These are phyloP conservation scores for Sanderia malayensis DNA, from an alignment of 30 jellyfish, hydroid and myxozoan species.

Conservation along the genomic window DNA sequence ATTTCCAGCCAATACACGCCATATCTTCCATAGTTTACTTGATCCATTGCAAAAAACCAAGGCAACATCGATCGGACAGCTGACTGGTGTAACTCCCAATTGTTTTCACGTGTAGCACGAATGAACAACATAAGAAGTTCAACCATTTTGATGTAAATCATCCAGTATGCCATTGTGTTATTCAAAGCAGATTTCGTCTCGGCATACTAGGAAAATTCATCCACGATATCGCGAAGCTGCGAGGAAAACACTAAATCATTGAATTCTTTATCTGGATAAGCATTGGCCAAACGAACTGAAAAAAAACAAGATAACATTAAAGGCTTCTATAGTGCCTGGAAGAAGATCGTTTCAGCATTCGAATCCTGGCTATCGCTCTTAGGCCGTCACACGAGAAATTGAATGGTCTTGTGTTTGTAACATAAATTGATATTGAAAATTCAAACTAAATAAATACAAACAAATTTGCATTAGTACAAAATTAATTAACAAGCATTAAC, in stretches of 20 bases:
- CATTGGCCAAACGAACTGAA: conserved; percentile 3
- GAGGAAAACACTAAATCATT: not conserved
- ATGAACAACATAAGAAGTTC: conserved; percentile 25
- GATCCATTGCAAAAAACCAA: conserved; percentile 58
- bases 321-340: not conserved
- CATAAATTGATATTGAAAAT: too few relatives aligned
- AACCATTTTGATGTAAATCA: conserved; percentile 52
- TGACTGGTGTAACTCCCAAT: conserved; percentile 55
- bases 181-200: conserved; percentile 12
- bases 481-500: too few relatives aligned
- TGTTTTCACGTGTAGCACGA: conserved; percentile 59
- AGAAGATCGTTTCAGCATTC: not conserved
- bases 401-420: too few relatives aligned
- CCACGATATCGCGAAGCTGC: not conserved
- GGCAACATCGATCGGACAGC: conserved; percentile 57
- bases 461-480: too few relatives aligned
- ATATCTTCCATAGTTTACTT: conserved; percentile 48
- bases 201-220: not conserved
- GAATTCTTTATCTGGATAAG: not conserved
- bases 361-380: too few relatives aligned
- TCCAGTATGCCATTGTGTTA: conserved; percentile 36
- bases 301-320: not conserved
- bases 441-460: too few relatives aligned
- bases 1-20: conserved; percentile 68
- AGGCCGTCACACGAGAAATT: too few relatives aligned